A percentile compares a stretch with the other conserved stretches of the same genome.
Conservation (phyloP, 2,113 vertebrate species). For the Hippotragus niger region DNA sequence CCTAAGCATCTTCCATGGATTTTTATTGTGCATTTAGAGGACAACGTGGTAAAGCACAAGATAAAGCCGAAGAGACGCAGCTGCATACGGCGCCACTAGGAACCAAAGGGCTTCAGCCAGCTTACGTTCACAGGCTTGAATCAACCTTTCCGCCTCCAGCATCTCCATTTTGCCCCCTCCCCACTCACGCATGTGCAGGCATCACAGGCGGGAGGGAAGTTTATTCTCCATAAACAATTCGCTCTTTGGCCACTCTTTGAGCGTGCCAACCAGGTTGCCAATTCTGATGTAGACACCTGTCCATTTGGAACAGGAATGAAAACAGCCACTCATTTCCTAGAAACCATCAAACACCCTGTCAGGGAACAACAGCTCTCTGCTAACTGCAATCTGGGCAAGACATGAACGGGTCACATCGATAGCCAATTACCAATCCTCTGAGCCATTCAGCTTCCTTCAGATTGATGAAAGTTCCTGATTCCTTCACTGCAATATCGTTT, state of each 20-base stretch:
- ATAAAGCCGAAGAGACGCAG: not conserved
- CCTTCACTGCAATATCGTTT: not conserved
- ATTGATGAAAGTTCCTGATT: not conserved
- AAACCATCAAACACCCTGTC: slow-evolving; percentile 75
- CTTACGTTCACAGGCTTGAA: not conserved
- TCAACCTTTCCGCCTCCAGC: not conserved
- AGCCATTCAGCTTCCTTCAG: not conserved
- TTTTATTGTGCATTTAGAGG: not conserved
- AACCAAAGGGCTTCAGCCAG: not conserved
- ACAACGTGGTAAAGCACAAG: not conserved
- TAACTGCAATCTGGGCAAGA: slow-evolving; percentile 65
- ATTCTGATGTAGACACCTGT: slow-evolving; percentile 71
- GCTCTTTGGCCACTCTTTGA: slow-evolving; percentile 57
- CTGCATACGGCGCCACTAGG: not conserved
- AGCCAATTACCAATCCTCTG: slow-evolving; percentile 36
- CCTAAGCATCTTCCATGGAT: not conserved
- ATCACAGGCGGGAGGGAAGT: slow-evolving; percentile 4
- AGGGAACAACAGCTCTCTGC: slow-evolving; percentile 58
- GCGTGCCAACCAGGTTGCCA: slow-evolving; percentile 73
- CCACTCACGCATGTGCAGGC: not conserved
- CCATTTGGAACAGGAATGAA: slow-evolving; percentile 72
- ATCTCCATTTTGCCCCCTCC: not conserved
- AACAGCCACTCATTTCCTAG: slow-evolving; percentile 72
- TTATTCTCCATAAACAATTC: slow-evolving; percentile 64
- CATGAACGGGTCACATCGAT: not conserved